Percentiles rank a stretch among this genome's conserved stretches.
phyloP scores from a whole-genome alignment of 1,140 invertebrate species.

The Prorops nasuta region DNA sequence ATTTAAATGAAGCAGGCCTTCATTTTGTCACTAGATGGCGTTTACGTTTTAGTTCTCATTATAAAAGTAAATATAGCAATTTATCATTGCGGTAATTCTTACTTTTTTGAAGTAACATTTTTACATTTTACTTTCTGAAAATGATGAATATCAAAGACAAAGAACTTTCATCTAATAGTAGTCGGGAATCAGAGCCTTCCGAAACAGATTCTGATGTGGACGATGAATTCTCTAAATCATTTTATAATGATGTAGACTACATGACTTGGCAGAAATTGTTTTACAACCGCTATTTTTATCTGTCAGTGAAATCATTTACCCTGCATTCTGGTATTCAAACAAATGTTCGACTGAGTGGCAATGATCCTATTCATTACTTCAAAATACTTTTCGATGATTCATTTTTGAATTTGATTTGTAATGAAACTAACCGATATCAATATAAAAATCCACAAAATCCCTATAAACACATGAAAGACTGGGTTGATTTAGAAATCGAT shows the following conservation, averaged over 20 bases:
- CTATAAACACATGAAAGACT: slow-evolving; percentile 5
- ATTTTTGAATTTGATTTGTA: slow-evolving; percentile 2
- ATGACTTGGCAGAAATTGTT: background rate
- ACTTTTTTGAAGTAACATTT: too few relatives aligned
- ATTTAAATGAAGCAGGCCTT: too few relatives aligned
- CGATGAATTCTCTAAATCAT: background rate
- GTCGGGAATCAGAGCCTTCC: slow-evolving; percentile 6
- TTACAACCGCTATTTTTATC: slow-evolving; percentile 6
- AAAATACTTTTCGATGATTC: background rate
- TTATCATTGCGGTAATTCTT: too few relatives aligned
- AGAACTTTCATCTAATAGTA: too few relatives aligned
- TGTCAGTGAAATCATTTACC: slow-evolving; percentile 7
- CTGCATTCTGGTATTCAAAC: background rate
- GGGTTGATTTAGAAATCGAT: slow-evolving; percentile 1
- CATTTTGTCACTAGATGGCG: too few relatives aligned
- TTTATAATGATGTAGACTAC: background rate
- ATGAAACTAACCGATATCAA: slow-evolving; percentile 8
- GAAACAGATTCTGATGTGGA: slow-evolving; percentile 2
- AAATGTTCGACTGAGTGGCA: background rate
- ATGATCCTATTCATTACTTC: background rate
- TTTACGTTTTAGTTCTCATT: too few relatives aligned
- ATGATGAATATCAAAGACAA: too few relatives aligned
- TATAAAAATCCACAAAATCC: slow-evolving; percentile 3
- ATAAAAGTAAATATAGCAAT: too few relatives aligned
- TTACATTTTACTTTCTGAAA: too few relatives aligned